Evolutionary conservation across 2,888 invertebrate species (phyloP).

Genomic region (Stomorhina lunata): DNA sequence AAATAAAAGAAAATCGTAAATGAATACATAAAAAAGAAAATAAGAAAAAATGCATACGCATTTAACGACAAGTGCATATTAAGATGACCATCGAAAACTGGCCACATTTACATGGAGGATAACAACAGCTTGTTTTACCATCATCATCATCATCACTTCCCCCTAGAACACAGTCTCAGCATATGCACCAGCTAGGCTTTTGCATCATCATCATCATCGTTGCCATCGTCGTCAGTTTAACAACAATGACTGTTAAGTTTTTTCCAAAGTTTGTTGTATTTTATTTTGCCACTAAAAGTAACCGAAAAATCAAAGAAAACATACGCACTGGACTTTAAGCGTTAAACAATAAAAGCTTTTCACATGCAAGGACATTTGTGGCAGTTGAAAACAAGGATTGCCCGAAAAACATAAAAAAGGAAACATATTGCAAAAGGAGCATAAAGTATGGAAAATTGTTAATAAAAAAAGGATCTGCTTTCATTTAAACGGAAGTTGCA

Average conservation of each 20-base stretch:
- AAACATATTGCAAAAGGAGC: neutral
- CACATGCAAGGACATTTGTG: slow-evolving; percentile 28
- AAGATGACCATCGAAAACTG: slow-evolving; percentile 66
- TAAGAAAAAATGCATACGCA: slow-evolving; percentile 36
- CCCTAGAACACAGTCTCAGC: neutral
- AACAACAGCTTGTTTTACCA: slow-evolving; percentile 56
- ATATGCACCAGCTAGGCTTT: slow-evolving; percentile 19
- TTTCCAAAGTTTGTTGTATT: slow-evolving; percentile 59
- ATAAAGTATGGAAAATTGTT: no score
- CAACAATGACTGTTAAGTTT: slow-evolving; percentile 7
- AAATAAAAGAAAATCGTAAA: slow-evolving; percentile 16
- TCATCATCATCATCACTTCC: slow-evolving; percentile 15
- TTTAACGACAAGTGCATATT: slow-evolving; percentile 63
- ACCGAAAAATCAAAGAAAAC: slow-evolving; percentile 71
- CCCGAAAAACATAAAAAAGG: neutral
- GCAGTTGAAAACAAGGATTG: neutral
- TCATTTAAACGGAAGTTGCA: slow-evolving; percentile 57
- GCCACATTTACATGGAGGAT: slow-evolving; percentile 64
- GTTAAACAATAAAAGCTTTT: slow-evolving; percentile 31
- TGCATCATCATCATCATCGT: slow-evolving; percentile 17
- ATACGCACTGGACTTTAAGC: slow-evolving; percentile 47
- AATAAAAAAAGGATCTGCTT: slow-evolving; percentile 28
- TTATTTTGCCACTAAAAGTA: slow-evolving; percentile 68
- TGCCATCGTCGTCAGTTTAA: slow-evolving; percentile 43
- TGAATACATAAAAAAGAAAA: neutral